phyloP scores from a whole-genome alignment of 2,113 vertebrate species.

The Brienomyrus brachyistius region DNA sequence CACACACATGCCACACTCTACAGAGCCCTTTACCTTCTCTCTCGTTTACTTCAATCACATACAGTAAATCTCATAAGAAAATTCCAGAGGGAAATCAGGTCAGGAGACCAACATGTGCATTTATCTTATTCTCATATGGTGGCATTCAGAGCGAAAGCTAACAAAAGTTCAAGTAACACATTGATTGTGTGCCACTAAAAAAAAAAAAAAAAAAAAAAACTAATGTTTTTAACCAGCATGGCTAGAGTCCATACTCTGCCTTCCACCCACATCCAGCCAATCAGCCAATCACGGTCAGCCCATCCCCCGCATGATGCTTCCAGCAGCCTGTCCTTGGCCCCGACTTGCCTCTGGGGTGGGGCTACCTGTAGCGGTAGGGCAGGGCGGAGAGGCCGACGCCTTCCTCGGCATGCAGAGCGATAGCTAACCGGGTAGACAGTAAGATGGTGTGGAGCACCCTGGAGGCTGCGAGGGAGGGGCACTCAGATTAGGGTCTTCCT shows the following conservation, averaged over 20 bases:
- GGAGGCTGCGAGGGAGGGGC: not conserved
- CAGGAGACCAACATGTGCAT: not conserved
- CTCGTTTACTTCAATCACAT: not conserved
- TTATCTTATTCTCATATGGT: not conserved
- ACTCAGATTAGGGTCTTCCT: not conserved
- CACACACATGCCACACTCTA: too few relatives aligned
- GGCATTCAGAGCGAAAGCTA: not conserved
- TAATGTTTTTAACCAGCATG: not conserved
- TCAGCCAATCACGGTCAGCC: not conserved
- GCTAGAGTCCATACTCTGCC: not conserved
- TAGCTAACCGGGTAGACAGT: not conserved
- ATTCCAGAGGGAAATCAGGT: not conserved
- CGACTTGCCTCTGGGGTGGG: not conserved
- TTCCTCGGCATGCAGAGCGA: not conserved
- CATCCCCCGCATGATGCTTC: not conserved
- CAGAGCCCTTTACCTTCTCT: not conserved
- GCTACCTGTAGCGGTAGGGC: not conserved
- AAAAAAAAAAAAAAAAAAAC: not conserved
- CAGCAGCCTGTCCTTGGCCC: not conserved
- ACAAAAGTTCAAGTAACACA: not conserved
- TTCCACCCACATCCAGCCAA: not conserved
- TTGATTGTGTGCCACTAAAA: not conserved
- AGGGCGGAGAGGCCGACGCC: not conserved
- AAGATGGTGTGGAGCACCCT: not conserved
- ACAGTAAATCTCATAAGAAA: not conserved